Conservation (phyloP, 2,113 vertebrate genomes). For the Solenodon paradoxus region DNA sequence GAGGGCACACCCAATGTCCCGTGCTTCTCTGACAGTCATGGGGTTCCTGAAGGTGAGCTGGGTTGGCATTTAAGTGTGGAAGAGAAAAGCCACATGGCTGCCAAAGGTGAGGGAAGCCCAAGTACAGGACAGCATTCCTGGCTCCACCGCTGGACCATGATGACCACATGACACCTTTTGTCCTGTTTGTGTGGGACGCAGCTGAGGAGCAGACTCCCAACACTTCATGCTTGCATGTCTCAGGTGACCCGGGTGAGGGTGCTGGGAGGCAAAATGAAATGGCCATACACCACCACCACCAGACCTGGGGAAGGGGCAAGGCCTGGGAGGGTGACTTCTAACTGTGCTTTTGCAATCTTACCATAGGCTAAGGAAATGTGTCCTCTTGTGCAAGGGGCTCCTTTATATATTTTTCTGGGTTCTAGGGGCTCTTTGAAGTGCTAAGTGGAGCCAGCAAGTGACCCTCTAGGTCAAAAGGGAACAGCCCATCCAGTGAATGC, state of each 20-base stretch:
- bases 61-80: background rate
- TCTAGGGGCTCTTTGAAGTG: background rate
- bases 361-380: fast-evolving
- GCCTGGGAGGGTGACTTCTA: background rate
- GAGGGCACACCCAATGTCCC: background rate
- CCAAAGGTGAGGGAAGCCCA: background rate
- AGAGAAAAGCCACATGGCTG: background rate
- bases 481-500: background rate
- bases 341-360: background rate
- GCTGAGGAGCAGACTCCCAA: background rate
- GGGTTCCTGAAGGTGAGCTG: background rate
- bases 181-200: background rate
- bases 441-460: background rate
- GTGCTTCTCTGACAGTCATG: background rate
- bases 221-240: background rate
- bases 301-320: background rate
- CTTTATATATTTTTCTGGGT: background rate
- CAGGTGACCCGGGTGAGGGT: background rate
- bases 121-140: background rate
- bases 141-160: background rate
- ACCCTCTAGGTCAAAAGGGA: background rate
- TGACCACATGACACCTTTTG: background rate
- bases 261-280: background rate
- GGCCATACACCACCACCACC: background rate
- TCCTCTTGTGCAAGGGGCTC: background rate